phyloP scores from a whole-genome alignment of 2,797 vertebrate species.

The Aphelocoma californica region DNA sequence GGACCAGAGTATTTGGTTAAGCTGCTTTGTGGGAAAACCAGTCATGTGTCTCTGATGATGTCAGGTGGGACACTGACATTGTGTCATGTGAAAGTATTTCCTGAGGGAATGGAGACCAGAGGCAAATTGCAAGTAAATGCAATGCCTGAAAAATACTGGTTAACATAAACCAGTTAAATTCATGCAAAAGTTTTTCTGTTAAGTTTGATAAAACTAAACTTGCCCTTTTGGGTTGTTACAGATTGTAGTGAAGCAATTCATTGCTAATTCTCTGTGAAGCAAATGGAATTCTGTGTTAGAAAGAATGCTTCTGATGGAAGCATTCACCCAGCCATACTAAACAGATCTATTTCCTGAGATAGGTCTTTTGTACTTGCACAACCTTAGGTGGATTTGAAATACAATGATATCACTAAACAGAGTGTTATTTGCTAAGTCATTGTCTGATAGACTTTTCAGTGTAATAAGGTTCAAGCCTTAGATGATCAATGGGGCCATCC shows the following conservation, averaged over 20 bases:
- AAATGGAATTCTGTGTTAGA: not conserved
- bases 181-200: not conserved
- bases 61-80: not conserved
- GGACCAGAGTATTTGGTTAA: not conserved
- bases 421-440: slow-evolving; percentile 30
- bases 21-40: not conserved
- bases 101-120: not conserved
- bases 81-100: not conserved
- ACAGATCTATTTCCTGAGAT: not conserved
- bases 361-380: not conserved
- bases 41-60: not conserved
- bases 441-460: slow-evolving; percentile 14
- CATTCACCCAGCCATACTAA: not conserved
- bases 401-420: not conserved
- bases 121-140: not conserved
- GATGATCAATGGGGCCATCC: slow-evolving; percentile 13
- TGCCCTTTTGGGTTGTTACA: not conserved
- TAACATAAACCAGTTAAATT: not conserved
- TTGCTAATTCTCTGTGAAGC: not conserved
- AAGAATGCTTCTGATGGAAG: not conserved
- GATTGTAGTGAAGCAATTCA: not conserved
- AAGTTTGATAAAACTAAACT: not conserved
- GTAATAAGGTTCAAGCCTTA: slow-evolving; percentile 19
- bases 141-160: not conserved
- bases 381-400: slow-evolving; percentile 7